Base-by-base conservation (phyloP, 2,797 vertebrate genomes). In the Sphenodon punctatus region DNA sequence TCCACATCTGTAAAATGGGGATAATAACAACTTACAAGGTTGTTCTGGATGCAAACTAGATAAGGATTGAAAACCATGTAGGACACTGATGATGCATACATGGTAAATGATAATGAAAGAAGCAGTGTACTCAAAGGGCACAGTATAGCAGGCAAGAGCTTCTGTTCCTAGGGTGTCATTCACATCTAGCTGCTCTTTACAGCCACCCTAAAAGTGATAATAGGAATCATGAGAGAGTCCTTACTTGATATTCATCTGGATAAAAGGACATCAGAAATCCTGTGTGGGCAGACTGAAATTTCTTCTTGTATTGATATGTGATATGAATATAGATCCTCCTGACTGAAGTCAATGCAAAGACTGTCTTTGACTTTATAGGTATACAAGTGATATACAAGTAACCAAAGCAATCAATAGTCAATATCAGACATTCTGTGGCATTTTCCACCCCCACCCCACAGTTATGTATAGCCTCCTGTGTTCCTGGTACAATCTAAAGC, bases 401-500 rank as follows among this genome's bases (percentile, higher is more conserved):
- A 87, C 55, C n/a, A 59, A n/a, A 30, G 27, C 38, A 46, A n/a
- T 53, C 38, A 69, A 39, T 49, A 19, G 12, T 36, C 16, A 38
- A 60, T 48, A 75, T 41, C 36, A 65, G 60, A 46, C 22, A 65
- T 69, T 7, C 61, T 48, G 66, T 17, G 38, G 64, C 22, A 43
- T 42, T 27, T 1, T 46, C 64, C 30, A n/a, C n/a, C n/a, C n/a
- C n/a, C n/a, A n/a, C n/a, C n/a, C n/a, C n/a, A n/a, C n/a, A n/a
- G 43, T 17, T 48, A 13, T 14, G 20, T 34, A 38, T 48, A 78
- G 19, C 25, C 8, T 67, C 59, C 11, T 59, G n/a, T 20, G n/a
- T 82, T 71, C 16, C 41, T 30, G 73, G 74, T 49, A 22, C 41
- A 67, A 80, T 69, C 0, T 4, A 89, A 63, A 23, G 30, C 43